Percentiles rank a stretch among this genome's conserved stretches.
These are phyloP conservation scores for Apamea monoglypha DNA, from an alignment of 2,888 invertebrate species.

Conservation along the genomic window DNA sequence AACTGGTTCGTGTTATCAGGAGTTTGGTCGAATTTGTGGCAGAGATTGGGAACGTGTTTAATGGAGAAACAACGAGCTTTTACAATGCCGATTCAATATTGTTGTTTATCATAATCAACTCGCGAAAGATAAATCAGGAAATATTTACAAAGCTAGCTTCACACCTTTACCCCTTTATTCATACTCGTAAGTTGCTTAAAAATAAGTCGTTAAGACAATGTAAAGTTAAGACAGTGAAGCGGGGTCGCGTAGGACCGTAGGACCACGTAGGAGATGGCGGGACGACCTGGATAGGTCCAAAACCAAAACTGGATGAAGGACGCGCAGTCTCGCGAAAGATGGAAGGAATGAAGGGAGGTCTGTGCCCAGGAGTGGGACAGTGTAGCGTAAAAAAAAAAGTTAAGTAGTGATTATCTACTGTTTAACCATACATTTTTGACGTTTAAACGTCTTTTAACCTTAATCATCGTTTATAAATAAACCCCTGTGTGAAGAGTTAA, in stretches of 20 bases:
- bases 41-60: conserved; percentile 12
- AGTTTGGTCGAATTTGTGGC: conserved; percentile 21
- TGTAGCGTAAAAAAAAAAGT: no score
- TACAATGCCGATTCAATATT: neutral
- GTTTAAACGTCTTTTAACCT: neutral
- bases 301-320: no score
- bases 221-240: no score
- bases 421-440: neutral
- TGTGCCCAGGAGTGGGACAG: no score
- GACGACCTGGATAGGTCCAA: no score
- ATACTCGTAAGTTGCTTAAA: no score
- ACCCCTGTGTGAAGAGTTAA: neutral
- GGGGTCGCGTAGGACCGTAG: no score
- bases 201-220: no score
- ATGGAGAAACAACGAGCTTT: neutral
- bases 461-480: neutral
- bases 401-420: no score
- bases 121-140: neutral
- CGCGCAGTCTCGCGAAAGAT: no score
- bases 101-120: neutral
- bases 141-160: neutral
- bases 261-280: no score
- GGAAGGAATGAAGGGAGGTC: no score
- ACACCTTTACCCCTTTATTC: neutral
- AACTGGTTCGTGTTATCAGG: conserved; percentile 38